phyloP scores from a whole-genome alignment of 2,113 vertebrate genomes.

The Gavia stellata region DNA sequence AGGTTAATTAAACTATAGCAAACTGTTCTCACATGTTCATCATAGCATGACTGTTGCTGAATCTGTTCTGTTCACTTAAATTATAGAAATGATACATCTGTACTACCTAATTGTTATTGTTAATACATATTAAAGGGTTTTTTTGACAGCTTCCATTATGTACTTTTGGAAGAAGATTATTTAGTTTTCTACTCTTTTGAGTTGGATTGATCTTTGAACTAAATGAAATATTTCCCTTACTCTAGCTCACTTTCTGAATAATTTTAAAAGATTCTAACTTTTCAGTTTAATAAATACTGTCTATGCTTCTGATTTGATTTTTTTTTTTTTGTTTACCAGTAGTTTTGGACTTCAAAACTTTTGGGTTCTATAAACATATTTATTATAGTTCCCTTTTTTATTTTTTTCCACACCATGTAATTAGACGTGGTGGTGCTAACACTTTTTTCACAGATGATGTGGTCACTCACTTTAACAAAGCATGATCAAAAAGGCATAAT shows the following conservation, averaged over 20 bases:
- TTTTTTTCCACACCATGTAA: accelerated
- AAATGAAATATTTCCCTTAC: background rate
- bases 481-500: background rate
- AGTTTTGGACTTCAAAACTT: background rate
- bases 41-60: background rate
- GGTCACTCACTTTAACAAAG: background rate
- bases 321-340: background rate
- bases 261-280: background rate
- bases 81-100: background rate
- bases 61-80: background rate
- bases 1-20: slow-evolving; percentile 21
- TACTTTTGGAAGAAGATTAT: background rate
- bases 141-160: background rate
- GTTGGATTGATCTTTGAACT: background rate
- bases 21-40: background rate
- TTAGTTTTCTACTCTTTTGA: background rate
- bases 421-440: background rate
- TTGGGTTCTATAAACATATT: background rate
- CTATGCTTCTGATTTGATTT: background rate
- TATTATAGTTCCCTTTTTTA: background rate
- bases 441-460: background rate
- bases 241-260: background rate
- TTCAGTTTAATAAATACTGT: background rate
- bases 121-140: background rate
- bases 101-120: background rate